Percentiles rank a stretch among this genome's conserved stretches.
Evolutionary conservation across 2,797 vertebrate genomes (phyloP).

Genomic region (Lutjanus argentimaculatus): DNA sequence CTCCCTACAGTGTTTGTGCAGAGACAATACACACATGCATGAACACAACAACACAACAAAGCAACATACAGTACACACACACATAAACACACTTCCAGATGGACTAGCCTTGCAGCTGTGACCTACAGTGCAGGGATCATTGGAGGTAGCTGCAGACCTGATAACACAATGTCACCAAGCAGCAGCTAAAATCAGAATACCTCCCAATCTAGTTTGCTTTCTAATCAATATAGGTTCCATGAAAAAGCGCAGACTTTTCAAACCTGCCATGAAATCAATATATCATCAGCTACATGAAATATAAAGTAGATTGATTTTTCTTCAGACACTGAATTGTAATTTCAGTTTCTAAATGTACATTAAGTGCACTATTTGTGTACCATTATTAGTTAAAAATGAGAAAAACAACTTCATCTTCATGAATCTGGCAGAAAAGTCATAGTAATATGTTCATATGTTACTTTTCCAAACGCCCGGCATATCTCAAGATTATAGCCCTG

Average conservation of each 20-base stretch:
- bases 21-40: conserved; percentile 38
- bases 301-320: background rate
- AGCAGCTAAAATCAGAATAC: background rate
- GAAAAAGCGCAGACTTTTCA: background rate
- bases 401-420: background rate
- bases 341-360: background rate
- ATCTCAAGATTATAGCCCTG: too few relatives aligned
- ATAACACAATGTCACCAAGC: background rate
- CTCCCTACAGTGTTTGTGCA: conserved; percentile 38
- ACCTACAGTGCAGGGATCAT: conserved; percentile 38
- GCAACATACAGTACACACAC: conserved; percentile 2
- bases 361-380: too few relatives aligned
- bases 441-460: background rate
- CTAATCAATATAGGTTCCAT: conserved; percentile 2
- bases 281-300: background rate
- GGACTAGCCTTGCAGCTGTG: conserved; percentile 53
- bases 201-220: background rate
- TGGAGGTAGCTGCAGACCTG: conserved; percentile 21
- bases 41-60: conserved; percentile 12
- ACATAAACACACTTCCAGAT: conserved; percentile 11
- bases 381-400: background rate
- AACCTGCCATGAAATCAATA: conserved; percentile 10
- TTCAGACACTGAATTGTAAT: background rate
- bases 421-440: background rate
- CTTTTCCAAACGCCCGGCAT: too few relatives aligned